These are phyloP conservation scores for Ursus arctos DNA, from an alignment of 2,113 vertebrate genomes.

Conservation along the genomic window DNA sequence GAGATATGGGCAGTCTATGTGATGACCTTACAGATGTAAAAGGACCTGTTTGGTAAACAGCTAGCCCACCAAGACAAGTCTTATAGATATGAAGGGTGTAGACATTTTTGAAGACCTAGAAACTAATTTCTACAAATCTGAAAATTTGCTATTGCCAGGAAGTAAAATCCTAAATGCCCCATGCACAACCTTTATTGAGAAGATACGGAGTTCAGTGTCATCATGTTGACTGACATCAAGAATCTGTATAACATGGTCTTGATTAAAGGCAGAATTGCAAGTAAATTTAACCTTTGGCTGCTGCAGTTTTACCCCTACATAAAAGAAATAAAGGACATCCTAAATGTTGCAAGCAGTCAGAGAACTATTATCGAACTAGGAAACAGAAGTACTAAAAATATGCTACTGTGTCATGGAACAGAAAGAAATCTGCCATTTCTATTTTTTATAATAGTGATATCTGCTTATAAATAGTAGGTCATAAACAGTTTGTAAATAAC, in stretches of 20 bases:
- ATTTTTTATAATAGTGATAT: not conserved
- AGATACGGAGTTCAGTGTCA: not conserved
- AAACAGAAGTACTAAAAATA: not conserved
- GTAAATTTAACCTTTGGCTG: not conserved
- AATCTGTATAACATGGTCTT: not conserved
- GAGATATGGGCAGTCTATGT: not conserved
- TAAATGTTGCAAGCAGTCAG: not conserved
- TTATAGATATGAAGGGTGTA: not conserved
- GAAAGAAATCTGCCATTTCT: not conserved
- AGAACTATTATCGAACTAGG: not conserved
- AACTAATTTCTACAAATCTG: not conserved
- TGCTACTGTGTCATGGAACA: not conserved
- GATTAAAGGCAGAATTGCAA: not conserved
- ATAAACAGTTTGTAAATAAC: not conserved
- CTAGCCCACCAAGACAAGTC: not conserved
- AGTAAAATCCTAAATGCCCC: not conserved
- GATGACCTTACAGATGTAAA: not conserved
- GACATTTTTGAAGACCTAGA: not conserved
- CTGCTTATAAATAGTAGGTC: not conserved
- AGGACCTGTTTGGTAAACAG: not conserved
- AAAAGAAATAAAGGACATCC: not conserved
- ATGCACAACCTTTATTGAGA: not conserved
- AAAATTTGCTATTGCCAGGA: not conserved
- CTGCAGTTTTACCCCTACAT: not conserved
- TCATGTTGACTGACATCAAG: not conserved